phyloP scores from a whole-genome alignment of 2,113 vertebrate species.

The Arothron firmamentum region DNA sequence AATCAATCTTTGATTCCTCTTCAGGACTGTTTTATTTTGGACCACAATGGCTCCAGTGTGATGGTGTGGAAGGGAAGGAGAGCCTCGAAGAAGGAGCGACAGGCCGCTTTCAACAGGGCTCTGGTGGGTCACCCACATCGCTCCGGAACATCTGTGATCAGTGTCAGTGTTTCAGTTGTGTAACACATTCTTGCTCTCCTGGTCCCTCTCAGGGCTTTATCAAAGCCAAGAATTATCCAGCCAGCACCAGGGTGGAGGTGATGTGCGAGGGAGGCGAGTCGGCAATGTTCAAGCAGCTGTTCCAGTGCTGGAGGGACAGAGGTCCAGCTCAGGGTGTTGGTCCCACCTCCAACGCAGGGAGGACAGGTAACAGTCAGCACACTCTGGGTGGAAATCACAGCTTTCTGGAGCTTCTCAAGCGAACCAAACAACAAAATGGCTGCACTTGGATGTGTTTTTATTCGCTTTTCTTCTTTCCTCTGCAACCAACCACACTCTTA shows the following conservation, averaged over 20 bases:
- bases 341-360: constrained; percentile 72
- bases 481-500: no score
- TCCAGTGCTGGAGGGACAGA: constrained; percentile 83
- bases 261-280: constrained; percentile 85
- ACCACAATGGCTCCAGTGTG: constrained; percentile 81
- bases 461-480: no score
- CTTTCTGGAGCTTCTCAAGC: no score
- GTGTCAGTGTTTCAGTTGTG: no score
- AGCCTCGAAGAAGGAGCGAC: constrained; percentile 77
- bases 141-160: neutral
- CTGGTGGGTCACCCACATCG: constrained; percentile 71
- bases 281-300: constrained; percentile 88
- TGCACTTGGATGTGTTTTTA: no score
- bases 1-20: neutral
- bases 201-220: constrained; percentile 78
- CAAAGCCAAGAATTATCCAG: constrained; percentile 85
- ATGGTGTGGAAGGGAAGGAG: constrained; percentile 88
- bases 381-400: neutral
- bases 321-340: constrained; percentile 79
- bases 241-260: constrained; percentile 81
- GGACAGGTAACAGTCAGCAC: constrained; percentile 74
- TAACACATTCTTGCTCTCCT: neutral
- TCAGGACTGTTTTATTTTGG: constrained; percentile 87
- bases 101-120: constrained; percentile 80
- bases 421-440: no score